Conservation (phyloP, 2,113 vertebrate species). For the Macquaria australasica region DNA sequence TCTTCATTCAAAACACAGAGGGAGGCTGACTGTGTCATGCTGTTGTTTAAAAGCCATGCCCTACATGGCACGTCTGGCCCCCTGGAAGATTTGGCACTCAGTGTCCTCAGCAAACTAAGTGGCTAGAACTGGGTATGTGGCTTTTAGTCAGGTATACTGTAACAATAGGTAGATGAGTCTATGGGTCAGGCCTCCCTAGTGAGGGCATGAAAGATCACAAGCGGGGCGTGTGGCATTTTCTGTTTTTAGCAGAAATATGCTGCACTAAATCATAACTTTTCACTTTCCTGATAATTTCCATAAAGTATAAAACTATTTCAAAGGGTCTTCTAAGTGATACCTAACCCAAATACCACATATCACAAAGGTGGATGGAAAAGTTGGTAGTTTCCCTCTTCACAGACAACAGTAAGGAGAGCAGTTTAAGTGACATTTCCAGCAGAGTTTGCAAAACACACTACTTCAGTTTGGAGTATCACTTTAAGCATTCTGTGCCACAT, state of each 20-base stretch:
- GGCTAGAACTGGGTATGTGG: background rate
- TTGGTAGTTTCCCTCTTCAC: background rate
- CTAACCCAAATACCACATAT: too few relatives aligned
- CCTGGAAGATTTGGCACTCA: constrained; percentile 6
- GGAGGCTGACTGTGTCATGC: constrained; percentile 17
- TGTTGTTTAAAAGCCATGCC: background rate
- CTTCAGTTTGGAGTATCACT: background rate
- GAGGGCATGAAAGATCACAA: background rate
- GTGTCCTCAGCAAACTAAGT: background rate
- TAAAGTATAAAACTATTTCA: background rate
- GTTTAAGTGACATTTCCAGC: background rate
- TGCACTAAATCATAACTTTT: too few relatives aligned
- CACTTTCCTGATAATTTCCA: background rate
- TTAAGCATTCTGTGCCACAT: background rate
- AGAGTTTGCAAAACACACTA: background rate
- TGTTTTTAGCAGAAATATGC: background rate
- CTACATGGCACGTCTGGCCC: background rate
- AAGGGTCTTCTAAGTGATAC: background rate
- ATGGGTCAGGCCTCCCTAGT: background rate
- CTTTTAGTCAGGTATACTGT: background rate
- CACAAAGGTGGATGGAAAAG: background rate
- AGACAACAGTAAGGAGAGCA: background rate
- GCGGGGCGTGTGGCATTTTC: background rate
- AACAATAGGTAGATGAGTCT: background rate
- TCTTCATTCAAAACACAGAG: constrained; percentile 19